These are phyloP conservation scores for Nyleta sp. DNA, from an alignment of 2,888 invertebrate species.

Conservation along the genomic window DNA sequence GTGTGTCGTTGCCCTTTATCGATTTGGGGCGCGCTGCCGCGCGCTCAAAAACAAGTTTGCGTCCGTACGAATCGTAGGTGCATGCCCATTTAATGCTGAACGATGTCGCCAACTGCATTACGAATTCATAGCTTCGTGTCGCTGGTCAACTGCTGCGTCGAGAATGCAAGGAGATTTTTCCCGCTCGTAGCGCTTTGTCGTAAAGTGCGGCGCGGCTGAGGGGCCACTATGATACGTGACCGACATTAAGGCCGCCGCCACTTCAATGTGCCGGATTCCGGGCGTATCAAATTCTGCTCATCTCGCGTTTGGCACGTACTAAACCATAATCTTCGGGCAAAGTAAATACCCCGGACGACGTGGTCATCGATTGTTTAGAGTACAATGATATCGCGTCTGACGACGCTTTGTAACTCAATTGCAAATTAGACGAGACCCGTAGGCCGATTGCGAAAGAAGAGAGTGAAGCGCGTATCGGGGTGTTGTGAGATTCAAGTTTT, in stretches of 20 bases:
- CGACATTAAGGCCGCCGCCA: constrained; percentile 69
- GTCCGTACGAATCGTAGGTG: constrained; percentile 51
- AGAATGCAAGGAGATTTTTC: constrained; percentile 65
- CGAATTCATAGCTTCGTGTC: constrained; percentile 65
- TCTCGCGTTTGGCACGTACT: constrained; percentile 66
- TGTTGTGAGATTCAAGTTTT: too few species aligned
- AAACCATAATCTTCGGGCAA: constrained; percentile 61
- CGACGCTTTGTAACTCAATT: constrained; percentile 47
- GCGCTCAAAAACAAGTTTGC: constrained; percentile 60
- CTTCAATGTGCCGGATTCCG: constrained; percentile 61
- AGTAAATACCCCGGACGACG: constrained; percentile 52
- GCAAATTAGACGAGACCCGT: constrained; percentile 29
- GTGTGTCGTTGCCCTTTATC: constrained; percentile 56
- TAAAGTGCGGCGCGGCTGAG: constrained; percentile 64
- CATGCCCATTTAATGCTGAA: constrained; percentile 60
- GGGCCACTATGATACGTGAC: constrained; percentile 72
- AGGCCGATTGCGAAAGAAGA: too few species aligned
- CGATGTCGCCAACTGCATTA: constrained; percentile 65
- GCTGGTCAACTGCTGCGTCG: constrained; percentile 64
- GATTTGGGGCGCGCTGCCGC: constrained; percentile 48
- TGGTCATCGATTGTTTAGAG: constrained; percentile 56
- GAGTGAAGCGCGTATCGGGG: too few species aligned
- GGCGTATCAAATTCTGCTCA: constrained; percentile 67
- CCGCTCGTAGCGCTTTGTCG: constrained; percentile 66
- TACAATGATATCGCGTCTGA: constrained; percentile 31